Conservation (phyloP, 2,888 invertebrate species). For the Drosophila formosana region DNA sequence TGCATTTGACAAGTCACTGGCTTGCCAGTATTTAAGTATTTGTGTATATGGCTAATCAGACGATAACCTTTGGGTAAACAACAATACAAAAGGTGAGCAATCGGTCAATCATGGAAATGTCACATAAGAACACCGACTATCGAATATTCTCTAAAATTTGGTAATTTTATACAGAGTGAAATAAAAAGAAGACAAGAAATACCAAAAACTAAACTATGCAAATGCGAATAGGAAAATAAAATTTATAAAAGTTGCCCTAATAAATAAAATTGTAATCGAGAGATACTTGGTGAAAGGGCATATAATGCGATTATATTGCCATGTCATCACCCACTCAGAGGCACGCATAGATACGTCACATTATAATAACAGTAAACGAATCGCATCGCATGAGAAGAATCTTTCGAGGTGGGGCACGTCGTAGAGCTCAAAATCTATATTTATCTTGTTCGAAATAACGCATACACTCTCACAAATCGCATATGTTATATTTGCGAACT, state of each 20-base stretch:
- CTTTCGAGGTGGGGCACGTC: slow-evolving; percentile 34
- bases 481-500: not conserved
- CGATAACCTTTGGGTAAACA: slow-evolving; percentile 7
- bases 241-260: no score
- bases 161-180: not conserved
- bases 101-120: not conserved
- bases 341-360: slow-evolving; percentile 33
- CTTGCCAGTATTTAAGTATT: not conserved
- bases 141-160: not conserved
- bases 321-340: slow-evolving; percentile 27
- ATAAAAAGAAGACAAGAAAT: not conserved
- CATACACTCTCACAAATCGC: slow-evolving; percentile 5
- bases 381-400: slow-evolving; percentile 57
- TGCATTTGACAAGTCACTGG: not conserved
- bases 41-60: not conserved
- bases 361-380: slow-evolving; percentile 46
- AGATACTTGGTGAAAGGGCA: not conserved
- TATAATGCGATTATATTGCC: slow-evolving; percentile 16
- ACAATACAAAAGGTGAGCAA: slow-evolving; percentile 2
- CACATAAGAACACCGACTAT: not conserved
- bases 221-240: not conserved
- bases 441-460: slow-evolving; percentile 48
- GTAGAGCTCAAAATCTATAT: slow-evolving; percentile 61
- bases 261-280: no score
- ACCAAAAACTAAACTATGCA: not conserved